Percentiles rank a stretch among this genome's conserved stretches.
Conservation (phyloP, 2,888 invertebrate genomes). For the Synanthedon andrenaeformis region DNA sequence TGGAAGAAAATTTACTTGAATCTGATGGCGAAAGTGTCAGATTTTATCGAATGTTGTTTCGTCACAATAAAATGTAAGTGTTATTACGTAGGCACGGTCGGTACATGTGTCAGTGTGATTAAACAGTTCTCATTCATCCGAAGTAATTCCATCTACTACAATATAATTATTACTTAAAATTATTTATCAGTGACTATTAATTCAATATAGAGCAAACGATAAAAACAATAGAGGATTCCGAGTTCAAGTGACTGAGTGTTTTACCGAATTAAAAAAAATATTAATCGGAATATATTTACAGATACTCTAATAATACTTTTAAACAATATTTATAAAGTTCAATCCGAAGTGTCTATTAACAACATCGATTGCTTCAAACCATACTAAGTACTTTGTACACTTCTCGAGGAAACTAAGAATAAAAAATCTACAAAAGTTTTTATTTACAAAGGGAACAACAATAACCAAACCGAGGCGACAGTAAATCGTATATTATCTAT, state of each 20-base stretch:
- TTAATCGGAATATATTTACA: constrained; percentile 57
- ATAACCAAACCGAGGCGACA: constrained; percentile 43
- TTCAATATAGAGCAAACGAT: constrained; percentile 18
- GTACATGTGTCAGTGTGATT: no score
- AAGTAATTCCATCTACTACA: no score
- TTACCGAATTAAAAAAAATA: constrained; percentile 20
- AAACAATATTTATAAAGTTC: constrained; percentile 65
- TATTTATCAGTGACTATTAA: constrained; percentile 17
- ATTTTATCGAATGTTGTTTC: no score
- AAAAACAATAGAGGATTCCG: constrained; percentile 13
- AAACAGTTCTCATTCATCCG: no score
- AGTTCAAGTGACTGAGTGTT: constrained; percentile 14
- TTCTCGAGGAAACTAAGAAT: constrained; percentile 54
- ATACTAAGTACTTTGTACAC: constrained; percentile 62
- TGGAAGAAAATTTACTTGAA: no score
- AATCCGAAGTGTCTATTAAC: constrained; percentile 33
- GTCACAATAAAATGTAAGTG: no score
- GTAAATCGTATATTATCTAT: constrained; percentile 30
- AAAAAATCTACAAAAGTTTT: constrained; percentile 66
- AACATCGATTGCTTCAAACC: constrained; percentile 41
- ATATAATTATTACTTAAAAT: constrained; percentile 2
- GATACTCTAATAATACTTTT: constrained; percentile 67
- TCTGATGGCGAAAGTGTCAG: no score
- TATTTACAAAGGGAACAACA: constrained; percentile 65
- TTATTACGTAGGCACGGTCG: no score